These are phyloP conservation scores for Tetragonula clypearis DNA, from an alignment of 1,140 invertebrate species.

Conservation along the genomic window DNA sequence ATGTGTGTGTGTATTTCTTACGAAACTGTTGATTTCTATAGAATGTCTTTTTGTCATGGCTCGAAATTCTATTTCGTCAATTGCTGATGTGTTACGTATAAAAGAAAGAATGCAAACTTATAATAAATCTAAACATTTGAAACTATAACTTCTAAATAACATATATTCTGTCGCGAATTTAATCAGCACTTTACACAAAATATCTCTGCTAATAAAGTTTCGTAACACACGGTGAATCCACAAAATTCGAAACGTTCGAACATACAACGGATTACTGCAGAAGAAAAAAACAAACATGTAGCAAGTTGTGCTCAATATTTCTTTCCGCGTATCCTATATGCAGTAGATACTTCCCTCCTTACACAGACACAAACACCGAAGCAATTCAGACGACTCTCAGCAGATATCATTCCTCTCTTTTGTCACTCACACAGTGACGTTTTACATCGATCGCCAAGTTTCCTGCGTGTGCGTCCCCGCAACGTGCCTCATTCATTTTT, in stretches of 20 bases:
- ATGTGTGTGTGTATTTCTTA: too few relatives aligned
- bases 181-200: too few relatives aligned
- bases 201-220: too few relatives aligned
- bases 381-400: not conserved
- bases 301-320: not conserved
- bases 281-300: not conserved
- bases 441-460: constrained; percentile 12
- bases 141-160: too few relatives aligned
- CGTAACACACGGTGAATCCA: too few relatives aligned
- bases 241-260: not conserved
- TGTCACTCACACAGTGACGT: constrained; percentile 1
- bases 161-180: too few relatives aligned
- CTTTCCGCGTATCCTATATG: not conserved
- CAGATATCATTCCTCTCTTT: not conserved
- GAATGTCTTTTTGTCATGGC: too few relatives aligned
- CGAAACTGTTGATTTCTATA: not conserved
- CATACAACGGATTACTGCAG: not conserved
- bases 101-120: too few relatives aligned
- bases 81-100: too few relatives aligned
- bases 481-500: not conserved
- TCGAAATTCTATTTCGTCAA: too few relatives aligned
- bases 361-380: not conserved
- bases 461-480: not conserved
- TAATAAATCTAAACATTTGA: too few relatives aligned
- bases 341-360: not conserved